Conservation (phyloP, 2,797 vertebrate species). For the Agapornis canus region DNA sequence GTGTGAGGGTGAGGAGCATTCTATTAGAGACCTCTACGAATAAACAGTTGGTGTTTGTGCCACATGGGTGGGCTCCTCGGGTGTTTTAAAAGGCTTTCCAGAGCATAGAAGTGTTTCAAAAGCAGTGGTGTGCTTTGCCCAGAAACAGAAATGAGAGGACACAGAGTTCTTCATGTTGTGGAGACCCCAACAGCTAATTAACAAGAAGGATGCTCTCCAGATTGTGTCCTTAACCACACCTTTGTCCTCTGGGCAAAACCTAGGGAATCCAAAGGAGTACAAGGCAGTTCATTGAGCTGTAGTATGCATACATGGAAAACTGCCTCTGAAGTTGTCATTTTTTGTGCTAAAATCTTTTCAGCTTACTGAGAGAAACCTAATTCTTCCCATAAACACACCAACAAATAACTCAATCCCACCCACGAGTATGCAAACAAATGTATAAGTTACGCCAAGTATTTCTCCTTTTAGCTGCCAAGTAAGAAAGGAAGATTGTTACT, state of each 20-base stretch:
- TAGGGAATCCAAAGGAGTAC: not conserved
- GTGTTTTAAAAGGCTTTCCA: not conserved
- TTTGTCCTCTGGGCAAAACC: not conserved
- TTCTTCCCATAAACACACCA: conserved; percentile 40
- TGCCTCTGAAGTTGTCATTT: not conserved
- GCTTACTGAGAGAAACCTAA: not conserved
- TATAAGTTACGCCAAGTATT: conserved; percentile 42
- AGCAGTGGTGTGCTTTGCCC: not conserved
- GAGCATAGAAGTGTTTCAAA: not conserved
- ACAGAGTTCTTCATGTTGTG: not conserved
- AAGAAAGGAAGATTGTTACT: conserved; percentile 49
- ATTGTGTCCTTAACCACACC: not conserved
- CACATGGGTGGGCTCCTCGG: not conserved
- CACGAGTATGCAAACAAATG: conserved; percentile 56
- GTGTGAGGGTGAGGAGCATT: not conserved
- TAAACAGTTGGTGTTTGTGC: conserved; percentile 14
- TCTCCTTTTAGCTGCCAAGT: conserved; percentile 42
- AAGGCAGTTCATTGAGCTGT: not conserved
- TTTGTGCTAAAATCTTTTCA: conserved; percentile 26
- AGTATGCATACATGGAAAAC: not conserved
- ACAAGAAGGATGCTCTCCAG: not conserved
- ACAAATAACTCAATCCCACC: conserved; percentile 48
- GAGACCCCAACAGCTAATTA: not conserved
- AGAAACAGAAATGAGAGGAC: not conserved
- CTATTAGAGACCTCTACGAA: not conserved